Base-by-base conservation (phyloP, 2,888 invertebrate species). In the Rhorus exstirpatorius region DNA sequence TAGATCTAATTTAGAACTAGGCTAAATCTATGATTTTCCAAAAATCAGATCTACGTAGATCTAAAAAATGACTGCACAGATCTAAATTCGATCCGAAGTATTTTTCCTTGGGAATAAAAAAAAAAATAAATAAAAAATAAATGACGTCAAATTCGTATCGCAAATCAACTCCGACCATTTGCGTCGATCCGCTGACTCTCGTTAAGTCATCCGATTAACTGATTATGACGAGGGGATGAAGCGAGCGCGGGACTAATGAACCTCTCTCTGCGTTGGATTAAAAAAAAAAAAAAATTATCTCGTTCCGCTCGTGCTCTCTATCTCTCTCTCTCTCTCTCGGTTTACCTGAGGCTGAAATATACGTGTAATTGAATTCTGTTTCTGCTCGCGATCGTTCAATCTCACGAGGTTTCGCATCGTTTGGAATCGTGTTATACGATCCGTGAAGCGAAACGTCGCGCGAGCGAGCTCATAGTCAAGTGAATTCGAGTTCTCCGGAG, bases 401-500 rank as follows among this genome's bases (percentile, higher is more conserved):
- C 58, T 75, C 65, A 67, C 51, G 35, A 61, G n/a, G 68, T 49
- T 79, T 68, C 68, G 68, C 74, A 44, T 68, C 79, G 68, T 63
- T 61, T 60, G 53, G 19, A 68, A 75, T 70, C 8, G 53, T 41
- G 79, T 70, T 61, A 80, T 75, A 44, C 67, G 79, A 80, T 80
- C 75, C 79, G 68, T 80, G 68, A 75, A 75, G 70, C 75, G 53
- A 53, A 80, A 75, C 75, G 61, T 75, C 75, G 61, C 24, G 60
- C 38, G 41, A 44, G 75, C 53, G 14, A 14, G 12, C 19, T 8
- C 26, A 46, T 68, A 63, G 44, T 53, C 79, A 46, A 68, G 61
- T 61, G 46, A 49, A 80, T 70, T 68, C 38, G 60, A 75, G 46
- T 74, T 61, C 8, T 24, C 17, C 24, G 38, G 14, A 21, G 19